Conservation (phyloP, 2,888 invertebrate species). For the Cephus spinipes region DNA sequence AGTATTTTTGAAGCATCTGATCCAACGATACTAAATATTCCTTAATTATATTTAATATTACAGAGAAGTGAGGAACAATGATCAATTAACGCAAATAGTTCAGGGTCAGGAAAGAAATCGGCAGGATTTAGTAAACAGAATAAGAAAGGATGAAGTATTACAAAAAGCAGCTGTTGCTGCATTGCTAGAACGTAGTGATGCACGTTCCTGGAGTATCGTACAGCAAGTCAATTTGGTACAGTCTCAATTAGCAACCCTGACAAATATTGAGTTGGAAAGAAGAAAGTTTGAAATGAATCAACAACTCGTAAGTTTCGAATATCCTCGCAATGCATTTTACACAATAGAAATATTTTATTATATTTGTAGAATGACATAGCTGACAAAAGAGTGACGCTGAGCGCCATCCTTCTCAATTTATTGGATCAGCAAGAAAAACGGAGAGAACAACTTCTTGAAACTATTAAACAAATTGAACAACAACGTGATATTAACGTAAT, state of each 20-base stretch:
- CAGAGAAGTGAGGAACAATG: constrained; percentile 74
- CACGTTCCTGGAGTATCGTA: constrained; percentile 80
- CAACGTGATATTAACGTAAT: constrained; percentile 57
- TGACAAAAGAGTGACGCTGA: constrained; percentile 76
- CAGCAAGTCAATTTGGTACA: constrained; percentile 82
- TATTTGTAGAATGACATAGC: constrained; percentile 73
- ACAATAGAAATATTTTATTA: constrained; percentile 16
- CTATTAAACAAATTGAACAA: constrained; percentile 79
- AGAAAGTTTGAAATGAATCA: constrained; percentile 76
- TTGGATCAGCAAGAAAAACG: constrained; percentile 77
- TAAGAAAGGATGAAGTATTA: constrained; percentile 77
- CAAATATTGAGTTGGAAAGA: constrained; percentile 79
- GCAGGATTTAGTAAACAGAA: constrained; percentile 71
- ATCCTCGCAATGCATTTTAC: background rate
- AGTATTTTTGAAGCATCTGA: constrained; percentile 48
- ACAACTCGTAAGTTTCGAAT: constrained; percentile 70
- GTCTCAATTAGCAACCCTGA: constrained; percentile 77
- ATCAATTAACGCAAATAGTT: constrained; percentile 72
- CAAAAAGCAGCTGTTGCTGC: constrained; percentile 81
- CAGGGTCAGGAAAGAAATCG: constrained; percentile 74
- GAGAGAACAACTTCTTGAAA: constrained; percentile 75
- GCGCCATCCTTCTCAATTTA: constrained; percentile 76
- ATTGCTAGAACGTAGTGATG: constrained; percentile 79
- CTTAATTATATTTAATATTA: constrained; percentile 22
- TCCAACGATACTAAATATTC: constrained; percentile 2